Percentiles rank a stretch among this genome's conserved stretches.
phyloP scores from a whole-genome alignment of 2,797 vertebrate genomes.

The Diceros bicornis region DNA sequence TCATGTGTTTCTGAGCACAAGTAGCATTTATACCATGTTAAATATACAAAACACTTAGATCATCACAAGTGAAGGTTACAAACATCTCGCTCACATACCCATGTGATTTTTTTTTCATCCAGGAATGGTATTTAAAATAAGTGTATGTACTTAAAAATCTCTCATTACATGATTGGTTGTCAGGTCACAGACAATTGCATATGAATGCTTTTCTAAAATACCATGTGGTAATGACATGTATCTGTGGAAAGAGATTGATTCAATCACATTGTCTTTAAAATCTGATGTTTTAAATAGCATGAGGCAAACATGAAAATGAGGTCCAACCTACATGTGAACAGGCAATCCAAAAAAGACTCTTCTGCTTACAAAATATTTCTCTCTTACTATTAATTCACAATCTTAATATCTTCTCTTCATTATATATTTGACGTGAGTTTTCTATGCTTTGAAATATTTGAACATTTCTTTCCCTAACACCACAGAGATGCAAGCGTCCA shows the following conservation, averaged over 20 bases:
- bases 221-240: not conserved
- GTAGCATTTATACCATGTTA: not conserved
- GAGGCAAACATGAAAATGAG: not conserved
- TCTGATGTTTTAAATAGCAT: not conserved
- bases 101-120: not conserved
- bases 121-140: not conserved
- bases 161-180: not conserved
- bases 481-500: not conserved
- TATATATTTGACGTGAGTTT: conserved; percentile 21
- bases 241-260: not conserved
- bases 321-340: not conserved
- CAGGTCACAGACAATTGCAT: not conserved
- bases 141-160: conserved; percentile 2
- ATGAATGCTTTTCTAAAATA: conserved; percentile 20
- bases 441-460: conserved; percentile 24
- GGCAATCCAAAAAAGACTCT: not conserved
- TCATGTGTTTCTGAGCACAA: not conserved
- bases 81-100: not conserved
- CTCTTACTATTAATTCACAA: conserved; percentile 14
- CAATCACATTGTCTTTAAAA: conserved; percentile 24
- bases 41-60: not conserved
- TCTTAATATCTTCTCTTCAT: not conserved
- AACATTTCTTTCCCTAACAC: not conserved
- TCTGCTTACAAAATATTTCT: not conserved
- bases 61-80: not conserved